These are phyloP conservation scores for Leptodactylus fuscus DNA, from an alignment of 2,113 vertebrate species.

Conservation along the genomic window DNA sequence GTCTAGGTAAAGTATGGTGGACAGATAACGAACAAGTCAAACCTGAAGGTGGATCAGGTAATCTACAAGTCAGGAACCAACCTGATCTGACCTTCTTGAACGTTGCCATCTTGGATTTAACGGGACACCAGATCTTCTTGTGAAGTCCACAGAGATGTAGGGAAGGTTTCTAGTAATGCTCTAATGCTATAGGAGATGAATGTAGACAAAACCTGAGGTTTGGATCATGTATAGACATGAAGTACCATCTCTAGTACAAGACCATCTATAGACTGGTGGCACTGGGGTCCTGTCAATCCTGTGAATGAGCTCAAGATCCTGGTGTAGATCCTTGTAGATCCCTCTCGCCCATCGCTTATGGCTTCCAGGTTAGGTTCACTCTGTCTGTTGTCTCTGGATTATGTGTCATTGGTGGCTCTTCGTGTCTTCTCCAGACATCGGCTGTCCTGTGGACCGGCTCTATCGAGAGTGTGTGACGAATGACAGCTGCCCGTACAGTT, in stretches of 20 bases:
- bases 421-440: constrained; percentile 74
- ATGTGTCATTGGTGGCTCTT: neutral
- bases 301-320: neutral
- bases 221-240: no score
- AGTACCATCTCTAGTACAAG: no score
- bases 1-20: constrained; percentile 74
- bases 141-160: neutral
- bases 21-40: no score
- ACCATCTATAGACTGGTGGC: no score
- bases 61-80: neutral
- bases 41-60: neutral
- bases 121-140: neutral
- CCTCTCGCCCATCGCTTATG: no score
- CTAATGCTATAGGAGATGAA: no score
- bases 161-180: no score
- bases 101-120: neutral
- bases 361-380: no score
- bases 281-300: neutral
- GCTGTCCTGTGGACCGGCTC: constrained; percentile 81
- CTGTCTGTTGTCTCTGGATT: neutral
- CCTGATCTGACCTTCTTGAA: neutral
- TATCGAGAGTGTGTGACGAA: constrained; percentile 82
- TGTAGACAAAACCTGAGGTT: no score
- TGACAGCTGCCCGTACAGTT: constrained; percentile 89
- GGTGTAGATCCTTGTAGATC: neutral